Percentiles rank a stretch among this genome's conserved stretches.
Conservation (phyloP, 2,888 invertebrate genomes). For the Agrenia bidenticulata region DNA sequence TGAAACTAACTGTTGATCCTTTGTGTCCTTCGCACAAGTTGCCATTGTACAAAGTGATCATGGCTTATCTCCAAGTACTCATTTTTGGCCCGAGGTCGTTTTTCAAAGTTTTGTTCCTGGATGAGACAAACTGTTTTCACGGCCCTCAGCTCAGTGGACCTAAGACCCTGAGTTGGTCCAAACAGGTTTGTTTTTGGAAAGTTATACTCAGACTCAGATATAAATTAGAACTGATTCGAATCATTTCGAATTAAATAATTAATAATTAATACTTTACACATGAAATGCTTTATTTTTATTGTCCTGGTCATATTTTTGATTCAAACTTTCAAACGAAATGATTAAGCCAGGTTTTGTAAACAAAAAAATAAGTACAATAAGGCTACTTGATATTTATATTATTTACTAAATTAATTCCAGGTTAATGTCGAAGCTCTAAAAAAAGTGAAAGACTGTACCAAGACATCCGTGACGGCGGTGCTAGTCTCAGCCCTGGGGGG, state of each 20-base stretch:
- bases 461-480: slow-evolving; percentile 45
- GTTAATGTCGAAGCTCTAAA: slow-evolving; percentile 41
- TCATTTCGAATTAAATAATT: too few species aligned
- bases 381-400: too few species aligned
- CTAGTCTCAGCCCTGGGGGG: slow-evolving; percentile 43
- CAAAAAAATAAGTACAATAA: too few species aligned
- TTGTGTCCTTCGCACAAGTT: slow-evolving; percentile 29
- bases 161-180: slow-evolving; percentile 47
- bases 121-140: slow-evolving; percentile 51
- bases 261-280: too few species aligned
- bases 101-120: slow-evolving; percentile 41
- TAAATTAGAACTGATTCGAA: too few species aligned
- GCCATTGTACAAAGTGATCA: slow-evolving; percentile 21
- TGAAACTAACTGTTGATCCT: slow-evolving; percentile 41
- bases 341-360: too few species aligned
- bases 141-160: slow-evolving; percentile 47
- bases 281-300: too few species aligned
- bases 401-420: too few species aligned
- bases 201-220: too few species aligned
- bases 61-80: slow-evolving; percentile 42
- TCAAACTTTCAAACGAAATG: too few species aligned
- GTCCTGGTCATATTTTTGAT: too few species aligned
- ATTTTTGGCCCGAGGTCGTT: slow-evolving; percentile 43
- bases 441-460: slow-evolving; percentile 43
- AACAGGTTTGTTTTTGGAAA: slow-evolving; percentile 29